phyloP scores from a whole-genome alignment of 2,888 invertebrate genomes.

The Pediacus dermestoides region DNA sequence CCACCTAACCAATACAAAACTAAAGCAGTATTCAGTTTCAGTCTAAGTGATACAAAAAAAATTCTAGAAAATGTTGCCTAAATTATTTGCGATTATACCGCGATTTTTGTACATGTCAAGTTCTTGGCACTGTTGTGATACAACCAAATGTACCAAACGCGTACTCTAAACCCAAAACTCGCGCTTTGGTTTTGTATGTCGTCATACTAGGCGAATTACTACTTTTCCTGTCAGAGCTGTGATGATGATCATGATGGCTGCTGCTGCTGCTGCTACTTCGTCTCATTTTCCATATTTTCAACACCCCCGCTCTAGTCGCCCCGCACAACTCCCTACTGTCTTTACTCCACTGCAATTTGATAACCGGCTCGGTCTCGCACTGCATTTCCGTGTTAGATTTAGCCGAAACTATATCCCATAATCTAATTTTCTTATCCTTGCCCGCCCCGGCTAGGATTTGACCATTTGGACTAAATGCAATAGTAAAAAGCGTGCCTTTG shows the following conservation, averaged over 20 bases:
- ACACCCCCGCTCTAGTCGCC: slow-evolving; percentile 62
- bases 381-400: slow-evolving; percentile 61
- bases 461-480: slow-evolving; percentile 84
- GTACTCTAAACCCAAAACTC: slow-evolving; percentile 36
- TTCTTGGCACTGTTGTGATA: no score
- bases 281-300: slow-evolving; percentile 61
- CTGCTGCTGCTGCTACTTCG: not conserved
- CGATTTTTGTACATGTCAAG: no score
- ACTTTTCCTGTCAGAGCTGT: slow-evolving; percentile 11
- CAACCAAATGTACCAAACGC: slow-evolving; percentile 38
- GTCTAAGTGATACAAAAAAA: no score
- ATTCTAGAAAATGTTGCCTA: no score
- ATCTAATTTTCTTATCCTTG: slow-evolving; percentile 66
- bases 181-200: no score
- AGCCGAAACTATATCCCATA: slow-evolving; percentile 71
- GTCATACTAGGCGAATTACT: no score
- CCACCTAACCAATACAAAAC: no score
- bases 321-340: slow-evolving; percentile 63
- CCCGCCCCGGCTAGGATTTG: slow-evolving; percentile 81
- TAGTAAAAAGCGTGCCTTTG: slow-evolving; percentile 67
- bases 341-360: slow-evolving; percentile 60
- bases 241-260: slow-evolving; percentile 4
- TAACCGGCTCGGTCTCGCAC: slow-evolving; percentile 62
- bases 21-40: no score
- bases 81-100: no score